A percentile compares a stretch with the other conserved stretches of the same genome.
These are phyloP conservation scores for Hippocampus comes DNA, from an alignment of 2,113 vertebrate species.

Conservation along the genomic window DNA sequence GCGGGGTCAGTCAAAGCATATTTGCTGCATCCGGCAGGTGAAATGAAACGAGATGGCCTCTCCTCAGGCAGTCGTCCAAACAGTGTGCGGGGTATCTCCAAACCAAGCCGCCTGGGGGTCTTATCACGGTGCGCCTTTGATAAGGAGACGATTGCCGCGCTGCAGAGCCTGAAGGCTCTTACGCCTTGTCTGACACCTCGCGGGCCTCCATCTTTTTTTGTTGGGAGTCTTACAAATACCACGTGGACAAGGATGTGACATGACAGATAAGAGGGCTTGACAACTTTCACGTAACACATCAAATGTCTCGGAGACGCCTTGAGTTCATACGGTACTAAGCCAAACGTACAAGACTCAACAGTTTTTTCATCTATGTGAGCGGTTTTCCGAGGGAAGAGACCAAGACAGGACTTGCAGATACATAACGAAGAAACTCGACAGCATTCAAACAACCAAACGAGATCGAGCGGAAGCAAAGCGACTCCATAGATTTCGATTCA, in stretches of 20 bases:
- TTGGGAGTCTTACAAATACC: constrained; percentile 16
- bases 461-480: too few species aligned
- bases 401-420: too few species aligned
- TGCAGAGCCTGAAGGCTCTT: constrained; percentile 19
- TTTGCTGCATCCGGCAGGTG: constrained; percentile 11
- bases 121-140: constrained; percentile 47
- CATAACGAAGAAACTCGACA: too few species aligned
- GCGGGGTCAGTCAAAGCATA: background rate
- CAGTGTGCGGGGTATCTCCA: constrained; percentile 3
- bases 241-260: constrained; percentile 11
- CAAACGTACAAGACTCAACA: background rate
- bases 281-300: background rate
- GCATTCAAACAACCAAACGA: too few species aligned
- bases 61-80: constrained; percentile 27
- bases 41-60: constrained; percentile 17
- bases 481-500: too few species aligned
- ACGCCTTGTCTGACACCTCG: constrained; percentile 22
- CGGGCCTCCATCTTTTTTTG: constrained; percentile 17
- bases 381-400: too few species aligned
- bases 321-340: background rate
- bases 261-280: constrained; percentile 10
- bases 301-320: constrained; percentile 3
- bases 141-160: constrained; percentile 48
- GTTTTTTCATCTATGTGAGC: too few species aligned
- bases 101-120: constrained; percentile 33